Base-by-base conservation (phyloP, 2,888 invertebrate genomes). In the Drosophila austrosaltans region DNA sequence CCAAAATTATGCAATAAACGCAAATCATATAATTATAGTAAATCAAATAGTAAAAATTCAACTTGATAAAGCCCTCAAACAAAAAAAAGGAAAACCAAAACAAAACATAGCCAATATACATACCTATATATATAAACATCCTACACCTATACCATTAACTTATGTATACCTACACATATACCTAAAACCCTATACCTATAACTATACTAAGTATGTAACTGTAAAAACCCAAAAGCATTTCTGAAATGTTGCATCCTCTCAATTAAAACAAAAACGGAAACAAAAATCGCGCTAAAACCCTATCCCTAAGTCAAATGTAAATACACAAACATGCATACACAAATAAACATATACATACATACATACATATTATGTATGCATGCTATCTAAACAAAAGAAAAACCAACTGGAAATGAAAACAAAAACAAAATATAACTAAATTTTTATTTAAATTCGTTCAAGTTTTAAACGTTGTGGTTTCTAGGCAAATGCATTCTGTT, bases 231-330 rank as follows among this genome's bases (percentile, higher is more conserved):
- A 61, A 67, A 20, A 42, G 56, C 64, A 69, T 69, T 65, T 73
- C 48, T 48, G 63, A 63, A 59, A 61, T 63, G 66, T 70, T 71
- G 67, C n/a, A 56, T 63, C 64, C 42, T 20, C 42, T 42, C 22
- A 28, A 36, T 40, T 63, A 12, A 48, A 48, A 16, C 16, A 16
- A 22, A 25, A 32, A 54, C 40, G 6, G 10, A 20, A 32, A n/a
- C n/a, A 22, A 40, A 32, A 39, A 48, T 57, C 40, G 42, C 40
- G 42, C 59, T 63, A 58, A 48, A 48, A 20, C 72, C 53, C 56
- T 79, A 75, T 70, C n/a, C 77, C 72, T 78, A 81, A 79, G 82
- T 85, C 78, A 72, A 87, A 32, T 83, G 88, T 87, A 83, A 73
- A 83, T 83, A 75, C 63, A 75, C 76, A 69, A 77, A 39, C 69